Evolutionary conservation across 35 echinoderm and acorn worm species (phyloP), one percentile per base, ranked within the genome.

Genomic region (Stichopus chloronotus): DNA sequence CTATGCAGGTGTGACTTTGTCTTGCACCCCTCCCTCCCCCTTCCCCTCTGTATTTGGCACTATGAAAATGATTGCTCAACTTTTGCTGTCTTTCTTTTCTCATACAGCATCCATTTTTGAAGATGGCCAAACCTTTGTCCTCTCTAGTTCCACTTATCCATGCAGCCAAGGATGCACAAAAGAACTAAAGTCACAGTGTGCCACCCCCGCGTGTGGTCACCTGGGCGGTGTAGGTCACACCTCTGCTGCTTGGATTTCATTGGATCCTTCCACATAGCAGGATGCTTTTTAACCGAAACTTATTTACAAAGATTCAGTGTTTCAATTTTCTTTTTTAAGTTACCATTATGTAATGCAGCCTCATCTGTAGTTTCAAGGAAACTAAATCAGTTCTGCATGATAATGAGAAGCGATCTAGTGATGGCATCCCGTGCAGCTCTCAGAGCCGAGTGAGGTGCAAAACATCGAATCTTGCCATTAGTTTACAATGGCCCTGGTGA

Each of bases 81-180:
- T 43, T 43, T 1, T 43, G 30, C 30, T 43, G 30, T 74, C 69
- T 74, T 79, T 16, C 17, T 56, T 54, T 12, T 90, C 78, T 53
- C 52, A 82, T 87, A 23, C 93, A 98, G 97, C 95, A 99, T 88
- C 95, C 95, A 61, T 99, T 99, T 69, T 72, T 99, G 93, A 99
- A 92, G 82, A 55, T 93, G 81, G 95, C 97, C 63, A 99, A 99
- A 72, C 97, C 97, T 63, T 92, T 99, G 19, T 72, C 65, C 53
- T 95, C 91, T 56, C 88, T 99, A 25, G 91, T 93, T 60, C 97
- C 97, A 3, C 92, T 99, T 9, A 99, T 99, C 25, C 25, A 84
- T 21, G 97, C 97, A 63, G 97, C 97, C 65, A 99, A 96, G 87
- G 97, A 99, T 24, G 93, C 95, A 23, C 87, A 60, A 19, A 95